Conservation (phyloP, 2,888 invertebrate genomes). For the Lottia scabra region DNA sequence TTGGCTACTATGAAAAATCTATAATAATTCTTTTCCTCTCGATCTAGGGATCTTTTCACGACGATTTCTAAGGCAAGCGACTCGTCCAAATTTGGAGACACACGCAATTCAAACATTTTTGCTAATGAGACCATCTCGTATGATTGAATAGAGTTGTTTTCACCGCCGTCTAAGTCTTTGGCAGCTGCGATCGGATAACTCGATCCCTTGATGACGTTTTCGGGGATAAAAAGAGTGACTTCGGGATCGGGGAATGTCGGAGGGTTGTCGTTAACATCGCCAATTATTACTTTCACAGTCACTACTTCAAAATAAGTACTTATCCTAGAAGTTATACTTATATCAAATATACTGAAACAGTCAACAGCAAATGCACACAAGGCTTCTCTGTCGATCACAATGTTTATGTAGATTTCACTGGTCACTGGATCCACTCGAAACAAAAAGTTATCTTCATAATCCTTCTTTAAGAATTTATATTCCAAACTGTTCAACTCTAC, state of each 20-base stretch:
- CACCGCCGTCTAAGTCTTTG: constrained; percentile 48
- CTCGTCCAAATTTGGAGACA: constrained; percentile 22
- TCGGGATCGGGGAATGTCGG: constrained; percentile 48
- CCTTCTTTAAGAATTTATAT: constrained; percentile 32
- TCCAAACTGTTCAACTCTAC: constrained; percentile 23
- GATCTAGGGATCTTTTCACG: constrained; percentile 14
- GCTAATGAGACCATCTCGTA: constrained; percentile 47
- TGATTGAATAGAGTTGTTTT: constrained; percentile 44
- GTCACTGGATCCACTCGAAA: constrained; percentile 13
- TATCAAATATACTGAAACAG: constrained; percentile 44
- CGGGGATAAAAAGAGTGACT: constrained; percentile 45
- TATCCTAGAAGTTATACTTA: constrained; percentile 48
- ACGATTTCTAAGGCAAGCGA: constrained; percentile 20
- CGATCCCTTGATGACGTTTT: constrained; percentile 41
- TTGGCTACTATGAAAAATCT: constrained; percentile 12
- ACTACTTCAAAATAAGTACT: constrained; percentile 53
- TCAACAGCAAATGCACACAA: constrained; percentile 41
- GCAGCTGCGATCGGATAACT: constrained; percentile 48
- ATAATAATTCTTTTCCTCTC: constrained; percentile 7
- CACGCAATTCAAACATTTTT: constrained; percentile 35
- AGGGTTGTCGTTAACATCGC: constrained; percentile 62
- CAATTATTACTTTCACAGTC: constrained; percentile 53
- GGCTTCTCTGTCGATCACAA: constrained; percentile 45
- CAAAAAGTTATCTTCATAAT: constrained; percentile 25
- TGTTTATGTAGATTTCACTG: no score